These are phyloP conservation scores for Heterodera carotae DNA, from an alignment of 1,140 invertebrate species.

Conservation along the genomic window DNA sequence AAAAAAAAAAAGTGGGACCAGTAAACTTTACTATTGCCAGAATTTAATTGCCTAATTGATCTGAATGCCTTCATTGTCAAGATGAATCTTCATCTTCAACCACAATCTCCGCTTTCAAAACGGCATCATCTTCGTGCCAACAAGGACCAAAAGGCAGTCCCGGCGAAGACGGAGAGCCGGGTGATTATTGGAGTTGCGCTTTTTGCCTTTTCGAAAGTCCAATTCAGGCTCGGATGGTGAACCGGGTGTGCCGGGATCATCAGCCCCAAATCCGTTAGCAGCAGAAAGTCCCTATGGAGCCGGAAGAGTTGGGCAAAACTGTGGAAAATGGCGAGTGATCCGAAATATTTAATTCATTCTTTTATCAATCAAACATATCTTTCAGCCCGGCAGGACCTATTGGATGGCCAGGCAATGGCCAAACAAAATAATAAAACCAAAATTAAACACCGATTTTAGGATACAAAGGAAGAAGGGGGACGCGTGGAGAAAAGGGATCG, in stretches of 20 bases:
- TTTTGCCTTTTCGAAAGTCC: background rate
- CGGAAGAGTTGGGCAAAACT: background rate
- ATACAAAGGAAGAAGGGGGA: conserved; percentile 50
- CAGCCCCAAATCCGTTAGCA: conserved; percentile 19
- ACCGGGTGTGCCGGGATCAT: conserved; percentile 18
- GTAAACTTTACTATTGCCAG: too few relatives aligned
- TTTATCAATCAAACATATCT: too few relatives aligned
- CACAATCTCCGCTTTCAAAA: too few relatives aligned
- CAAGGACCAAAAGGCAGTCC: conserved; percentile 18
- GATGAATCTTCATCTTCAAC: conserved; percentile 7
- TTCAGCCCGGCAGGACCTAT: conserved; percentile 45
- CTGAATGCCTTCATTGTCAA: background rate
- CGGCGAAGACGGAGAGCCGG: conserved; percentile 12
- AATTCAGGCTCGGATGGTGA: conserved; percentile 24
- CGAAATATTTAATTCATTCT: background rate
- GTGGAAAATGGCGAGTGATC: conserved; percentile 22
- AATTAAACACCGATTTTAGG: background rate
- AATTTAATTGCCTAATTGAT: too few relatives aligned
- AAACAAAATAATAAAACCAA: background rate
- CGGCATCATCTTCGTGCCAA: conserved; percentile 2
- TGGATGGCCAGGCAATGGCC: conserved; percentile 29
- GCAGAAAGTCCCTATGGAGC: conserved; percentile 7
- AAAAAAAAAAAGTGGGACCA: too few relatives aligned
- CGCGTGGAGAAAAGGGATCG: conserved; percentile 45
- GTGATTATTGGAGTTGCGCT: background rate